Conservation (phyloP, 2,888 invertebrate species). For the Yponomeuta malinellus region DNA sequence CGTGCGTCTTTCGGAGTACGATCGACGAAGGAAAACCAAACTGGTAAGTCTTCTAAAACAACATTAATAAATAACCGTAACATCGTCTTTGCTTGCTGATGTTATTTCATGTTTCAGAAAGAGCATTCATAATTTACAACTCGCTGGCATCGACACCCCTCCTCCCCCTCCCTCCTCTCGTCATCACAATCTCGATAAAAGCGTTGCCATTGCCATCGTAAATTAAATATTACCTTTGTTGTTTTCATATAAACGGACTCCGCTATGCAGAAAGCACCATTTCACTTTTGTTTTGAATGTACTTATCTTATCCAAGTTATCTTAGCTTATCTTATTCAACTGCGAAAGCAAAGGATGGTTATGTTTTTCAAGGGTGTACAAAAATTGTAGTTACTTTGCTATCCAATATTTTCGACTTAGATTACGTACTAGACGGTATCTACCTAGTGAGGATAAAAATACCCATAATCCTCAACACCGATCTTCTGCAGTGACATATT, state of each 20-base stretch:
- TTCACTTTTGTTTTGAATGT: no score
- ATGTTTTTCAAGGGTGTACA: no score
- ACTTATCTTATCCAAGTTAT: no score
- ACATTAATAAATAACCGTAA: not conserved
- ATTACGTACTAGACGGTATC: no score
- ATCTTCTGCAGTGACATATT: no score
- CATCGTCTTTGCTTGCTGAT: not conserved
- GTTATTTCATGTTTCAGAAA: not conserved
- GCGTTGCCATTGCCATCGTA: not conserved
- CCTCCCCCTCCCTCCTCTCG: not conserved
- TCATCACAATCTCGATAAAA: constrained; percentile 1
- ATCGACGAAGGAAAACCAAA: not conserved
- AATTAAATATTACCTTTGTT: not conserved
- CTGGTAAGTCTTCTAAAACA: not conserved
- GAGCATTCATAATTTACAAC: constrained; percentile 1
- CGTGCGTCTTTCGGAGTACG: no score
- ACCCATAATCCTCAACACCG: no score
- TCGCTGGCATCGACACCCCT: not conserved
- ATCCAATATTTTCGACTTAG: no score
- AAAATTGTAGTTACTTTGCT: no score
- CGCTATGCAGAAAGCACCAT: not conserved
- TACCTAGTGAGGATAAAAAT: no score
- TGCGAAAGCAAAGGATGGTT: no score
- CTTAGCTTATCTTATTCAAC: no score
- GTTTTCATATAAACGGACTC: not conserved